Percentiles rank a stretch among this genome's conserved stretches.
Conservation (phyloP, 2,797 vertebrate species). For the Phalloptychus januarius region DNA sequence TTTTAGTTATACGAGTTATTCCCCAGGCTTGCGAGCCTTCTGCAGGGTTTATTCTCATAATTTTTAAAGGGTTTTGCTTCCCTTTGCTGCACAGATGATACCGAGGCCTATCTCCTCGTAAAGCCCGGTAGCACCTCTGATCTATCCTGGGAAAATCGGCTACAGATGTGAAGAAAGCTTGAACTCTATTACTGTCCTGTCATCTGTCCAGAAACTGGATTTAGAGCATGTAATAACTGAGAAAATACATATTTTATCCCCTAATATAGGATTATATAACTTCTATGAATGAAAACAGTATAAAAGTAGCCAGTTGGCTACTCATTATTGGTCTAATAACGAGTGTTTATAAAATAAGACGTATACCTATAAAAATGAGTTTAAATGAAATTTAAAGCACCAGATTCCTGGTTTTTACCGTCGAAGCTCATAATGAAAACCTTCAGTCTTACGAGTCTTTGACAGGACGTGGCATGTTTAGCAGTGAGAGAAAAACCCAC, state of each 20-base stretch:
- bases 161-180: conserved; percentile 21
- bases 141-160: conserved; percentile 2
- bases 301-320: neutral
- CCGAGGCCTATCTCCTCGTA: neutral
- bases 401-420: neutral
- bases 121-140: conserved; percentile 8
- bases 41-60: neutral
- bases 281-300: neutral
- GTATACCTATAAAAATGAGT: neutral
- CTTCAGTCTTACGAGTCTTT: neutral
- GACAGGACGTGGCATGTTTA: neutral
- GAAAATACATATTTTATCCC: neutral
- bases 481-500: conserved; percentile 36
- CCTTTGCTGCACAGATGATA: conserved; percentile 12
- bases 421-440: neutral
- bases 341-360: neutral
- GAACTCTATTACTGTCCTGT: neutral
- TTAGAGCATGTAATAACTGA: neutral
- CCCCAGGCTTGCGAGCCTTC: neutral
- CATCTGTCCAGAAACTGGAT: conserved; percentile 11
- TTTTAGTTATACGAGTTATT: neutral
- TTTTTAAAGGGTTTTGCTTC: neutral
- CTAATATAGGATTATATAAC: neutral
- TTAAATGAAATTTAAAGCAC: no score
- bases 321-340: neutral